A percentile compares a stretch with the other conserved stretches of the same genome.
These are phyloP conservation scores for Magallana angulata DNA, from an alignment of 1,140 invertebrate genomes.

Conservation along the genomic window DNA sequence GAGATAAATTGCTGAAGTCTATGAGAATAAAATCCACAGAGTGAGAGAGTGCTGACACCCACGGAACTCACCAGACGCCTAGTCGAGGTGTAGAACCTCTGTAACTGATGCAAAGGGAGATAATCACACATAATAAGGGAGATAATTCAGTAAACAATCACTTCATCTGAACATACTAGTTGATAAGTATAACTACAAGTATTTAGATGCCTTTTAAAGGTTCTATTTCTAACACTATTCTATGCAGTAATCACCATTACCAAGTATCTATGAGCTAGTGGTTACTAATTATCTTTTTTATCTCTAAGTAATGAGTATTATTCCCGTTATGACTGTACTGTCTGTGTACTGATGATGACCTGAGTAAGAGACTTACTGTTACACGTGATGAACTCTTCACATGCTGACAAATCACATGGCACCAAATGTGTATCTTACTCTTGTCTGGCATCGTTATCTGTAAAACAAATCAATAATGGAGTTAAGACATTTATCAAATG, in stretches of 20 bases:
- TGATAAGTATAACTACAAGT: too few relatives aligned
- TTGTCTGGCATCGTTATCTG: constrained; percentile 17
- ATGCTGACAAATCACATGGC: constrained; percentile 38
- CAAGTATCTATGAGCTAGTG: too few relatives aligned
- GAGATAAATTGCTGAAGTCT: background rate
- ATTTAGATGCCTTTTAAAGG: too few relatives aligned
- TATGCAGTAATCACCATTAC: too few relatives aligned
- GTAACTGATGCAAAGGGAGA: constrained; percentile 16
- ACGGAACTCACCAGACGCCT: constrained; percentile 6
- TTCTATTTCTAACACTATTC: too few relatives aligned
- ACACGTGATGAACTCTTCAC: background rate
- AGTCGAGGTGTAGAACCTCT: background rate
- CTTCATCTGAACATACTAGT: too few relatives aligned
- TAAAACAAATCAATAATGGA: background rate
- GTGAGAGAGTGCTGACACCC: background rate
- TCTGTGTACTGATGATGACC: too few relatives aligned
- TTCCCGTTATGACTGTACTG: too few relatives aligned
- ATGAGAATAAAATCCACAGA: constrained; percentile 3
- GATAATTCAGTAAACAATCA: too few relatives aligned
- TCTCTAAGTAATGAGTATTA: too few relatives aligned
- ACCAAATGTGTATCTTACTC: constrained; percentile 38
- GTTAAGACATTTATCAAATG: too few relatives aligned
- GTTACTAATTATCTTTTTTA: too few relatives aligned
- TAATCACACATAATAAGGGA: background rate
- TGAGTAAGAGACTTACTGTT: background rate